Evolutionary conservation across 2,888 invertebrate species (phyloP).

Genomic region (Eupithecia pulchellata): DNA sequence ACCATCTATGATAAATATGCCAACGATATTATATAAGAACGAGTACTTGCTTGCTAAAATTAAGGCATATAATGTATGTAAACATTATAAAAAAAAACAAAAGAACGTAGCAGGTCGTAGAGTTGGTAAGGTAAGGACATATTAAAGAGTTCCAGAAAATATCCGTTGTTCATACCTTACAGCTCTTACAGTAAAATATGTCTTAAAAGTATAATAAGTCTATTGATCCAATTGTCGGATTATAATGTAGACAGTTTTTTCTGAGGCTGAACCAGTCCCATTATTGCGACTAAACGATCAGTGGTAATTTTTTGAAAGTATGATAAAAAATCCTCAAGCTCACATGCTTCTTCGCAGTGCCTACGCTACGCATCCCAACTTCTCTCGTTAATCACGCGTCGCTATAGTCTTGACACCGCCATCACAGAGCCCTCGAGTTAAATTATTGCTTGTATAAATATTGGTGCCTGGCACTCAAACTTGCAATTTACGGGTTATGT

Average conservation of each 20-base stretch:
- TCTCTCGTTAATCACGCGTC: constrained; percentile 54
- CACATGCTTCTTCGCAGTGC: constrained; percentile 16
- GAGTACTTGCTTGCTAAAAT: neutral
- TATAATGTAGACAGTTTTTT: no score
- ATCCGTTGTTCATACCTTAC: neutral
- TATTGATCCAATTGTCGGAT: no score
- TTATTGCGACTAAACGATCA: neutral
- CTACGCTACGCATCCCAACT: constrained; percentile 13
- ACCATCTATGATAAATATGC: neutral
- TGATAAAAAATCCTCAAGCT: neutral
- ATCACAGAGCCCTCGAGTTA: constrained; percentile 44
- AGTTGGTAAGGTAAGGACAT: no score
- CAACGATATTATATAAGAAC: neutral
- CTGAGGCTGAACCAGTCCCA: neutral
- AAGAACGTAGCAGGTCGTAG: no score
- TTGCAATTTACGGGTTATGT: constrained; percentile 34
- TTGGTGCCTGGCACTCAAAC: constrained; percentile 40
- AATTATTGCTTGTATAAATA: constrained; percentile 51
- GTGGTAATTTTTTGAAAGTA: neutral
- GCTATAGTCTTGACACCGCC: constrained; percentile 47
- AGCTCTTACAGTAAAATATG: neutral
- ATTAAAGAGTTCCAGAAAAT: no score
- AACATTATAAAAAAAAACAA: no score
- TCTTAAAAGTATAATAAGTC: no score
- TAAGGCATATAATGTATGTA: no score